Base-by-base conservation (phyloP, 2,113 vertebrate species). In the Pica pica region DNA sequence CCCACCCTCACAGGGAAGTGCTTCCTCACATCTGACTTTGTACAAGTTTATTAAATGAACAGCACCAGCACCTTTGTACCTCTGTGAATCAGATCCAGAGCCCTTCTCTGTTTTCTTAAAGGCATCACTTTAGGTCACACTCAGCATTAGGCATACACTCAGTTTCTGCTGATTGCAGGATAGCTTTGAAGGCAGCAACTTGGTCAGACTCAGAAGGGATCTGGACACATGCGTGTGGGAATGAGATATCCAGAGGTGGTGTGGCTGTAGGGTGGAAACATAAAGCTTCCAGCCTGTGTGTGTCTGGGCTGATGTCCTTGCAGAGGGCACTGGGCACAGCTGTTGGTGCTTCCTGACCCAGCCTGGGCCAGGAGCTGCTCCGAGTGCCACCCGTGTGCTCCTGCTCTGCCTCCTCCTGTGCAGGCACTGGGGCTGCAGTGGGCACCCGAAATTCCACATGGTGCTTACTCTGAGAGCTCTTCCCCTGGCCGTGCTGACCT, bases 341-440 rank as follows among this genome's bases (percentile, higher is more conserved):
- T 52, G 13, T 16, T 10, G 31, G 33, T 67, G 37, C 8, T 8
- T 26, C 37, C 31, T 37, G 59, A 6, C 4, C 7, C 33, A 39
- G 39, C 35, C 46, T 27, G 42, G 73, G 52, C 21, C 31, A 42
- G 68, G 22, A 16, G 1, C 61, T 2, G 64, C 44, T 68, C 44
- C 7, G 2, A 19, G 64, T 8, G 21, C 20, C 11, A 13, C 11
- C 28, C 8, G 16, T 0, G 9, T 4, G 13, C 26, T 33, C 20
- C 4, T 5, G 7, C 46, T 10, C 10, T 10, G 2, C 55, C 35
- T 39, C 7, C n/a, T n/a, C 42, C 27, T 10, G 0, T 16, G 13
- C 0, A 1, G 57, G 14, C n/a, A 3, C 26, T 6, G 30, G 11
- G 70, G 9, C n/a, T 24, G 17, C 35, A 12, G 7, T 1, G 7